These are phyloP conservation scores for Naja naja DNA, from an alignment of 2,113 vertebrate species.

Conservation along the genomic window DNA sequence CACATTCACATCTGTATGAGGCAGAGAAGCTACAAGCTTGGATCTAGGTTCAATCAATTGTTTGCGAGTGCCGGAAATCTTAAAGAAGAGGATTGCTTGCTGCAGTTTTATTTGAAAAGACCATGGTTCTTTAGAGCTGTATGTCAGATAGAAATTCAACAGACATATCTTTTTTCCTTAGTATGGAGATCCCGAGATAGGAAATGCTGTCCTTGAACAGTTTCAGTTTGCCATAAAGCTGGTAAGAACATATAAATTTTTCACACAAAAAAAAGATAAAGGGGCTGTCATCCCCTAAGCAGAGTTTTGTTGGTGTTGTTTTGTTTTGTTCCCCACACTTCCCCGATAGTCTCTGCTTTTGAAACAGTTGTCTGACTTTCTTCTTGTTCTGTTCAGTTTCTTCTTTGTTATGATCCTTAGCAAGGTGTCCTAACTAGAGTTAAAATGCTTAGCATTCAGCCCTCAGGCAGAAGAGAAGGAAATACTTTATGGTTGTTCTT, in stretches of 20 bases:
- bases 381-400: not conserved
- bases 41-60: not conserved
- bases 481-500: not conserved
- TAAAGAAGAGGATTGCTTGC: not conserved
- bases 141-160: not conserved
- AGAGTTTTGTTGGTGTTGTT: not conserved
- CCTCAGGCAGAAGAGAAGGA: not conserved
- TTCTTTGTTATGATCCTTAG: not conserved
- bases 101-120: not conserved
- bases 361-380: not conserved
- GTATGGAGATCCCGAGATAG: not conserved
- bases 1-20: constrained; percentile 38
- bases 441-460: not conserved
- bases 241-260: not conserved
- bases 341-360: not conserved
- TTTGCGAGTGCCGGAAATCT: not conserved
- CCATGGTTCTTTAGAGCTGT: not conserved
- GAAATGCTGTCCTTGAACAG: not conserved
- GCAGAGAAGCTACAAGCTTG: constrained; percentile 39
- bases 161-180: not conserved
- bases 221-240: not conserved
- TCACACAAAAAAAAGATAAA: not conserved
- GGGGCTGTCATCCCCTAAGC: not conserved
- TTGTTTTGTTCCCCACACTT: not conserved
- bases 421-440: not conserved